A percentile compares a stretch with the other conserved stretches of the same genome.
phyloP scores from a whole-genome alignment of 2,888 invertebrate genomes.

The Luperina testacea region DNA sequence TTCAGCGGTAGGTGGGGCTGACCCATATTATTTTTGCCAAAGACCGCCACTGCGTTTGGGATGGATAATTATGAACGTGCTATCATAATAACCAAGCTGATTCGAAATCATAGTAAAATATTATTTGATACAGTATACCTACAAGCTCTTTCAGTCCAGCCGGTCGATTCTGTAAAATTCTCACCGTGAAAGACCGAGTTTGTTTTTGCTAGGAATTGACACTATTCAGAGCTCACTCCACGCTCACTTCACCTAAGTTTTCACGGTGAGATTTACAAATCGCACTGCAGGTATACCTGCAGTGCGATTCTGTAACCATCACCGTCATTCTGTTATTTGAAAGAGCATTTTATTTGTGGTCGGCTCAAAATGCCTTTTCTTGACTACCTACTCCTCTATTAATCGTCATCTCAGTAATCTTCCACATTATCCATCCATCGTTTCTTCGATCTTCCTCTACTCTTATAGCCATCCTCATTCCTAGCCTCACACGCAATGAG shows the following conservation, averaged over 20 bases:
- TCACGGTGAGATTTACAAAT: too few relatives aligned
- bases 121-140: background rate
- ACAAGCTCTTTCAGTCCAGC: background rate
- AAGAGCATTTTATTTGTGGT: background rate
- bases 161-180: too few relatives aligned
- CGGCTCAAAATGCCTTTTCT: too few relatives aligned
- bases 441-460: background rate
- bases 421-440: background rate
- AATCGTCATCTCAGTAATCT: background rate
- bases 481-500: background rate
- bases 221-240: too few relatives aligned
- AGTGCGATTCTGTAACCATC: too few relatives aligned
- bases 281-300: too few relatives aligned
- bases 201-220: too few relatives aligned
- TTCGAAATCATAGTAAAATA: constrained; percentile 11
- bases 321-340: background rate
- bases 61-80: constrained; percentile 11
- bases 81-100: background rate
- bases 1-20: constrained; percentile 26
- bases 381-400: background rate
- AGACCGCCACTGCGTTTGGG: background rate
- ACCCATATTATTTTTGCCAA: constrained; percentile 38
- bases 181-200: too few relatives aligned
- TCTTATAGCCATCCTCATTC: background rate
- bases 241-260: too few relatives aligned